Evolutionary conservation across 2,113 vertebrate genomes (phyloP).

Genomic region (Pimephales promelas): DNA sequence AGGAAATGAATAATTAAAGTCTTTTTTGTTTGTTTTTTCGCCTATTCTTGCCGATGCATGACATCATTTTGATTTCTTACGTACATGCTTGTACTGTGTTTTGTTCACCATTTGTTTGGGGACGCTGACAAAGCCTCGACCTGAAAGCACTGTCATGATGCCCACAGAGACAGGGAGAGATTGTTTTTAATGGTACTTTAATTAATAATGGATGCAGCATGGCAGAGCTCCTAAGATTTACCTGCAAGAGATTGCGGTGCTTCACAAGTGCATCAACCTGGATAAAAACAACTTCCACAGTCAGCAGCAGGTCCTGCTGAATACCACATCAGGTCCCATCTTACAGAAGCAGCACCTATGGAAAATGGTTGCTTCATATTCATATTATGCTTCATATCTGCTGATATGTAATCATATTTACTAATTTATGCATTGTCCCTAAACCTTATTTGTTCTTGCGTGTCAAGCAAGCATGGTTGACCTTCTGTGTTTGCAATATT

Average conservation of each 20-base stretch:
- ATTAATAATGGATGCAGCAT: constrained; percentile 51
- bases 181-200: constrained; percentile 33
- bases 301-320: constrained; percentile 7
- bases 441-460: background rate
- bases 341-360: background rate
- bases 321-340: background rate
- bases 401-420: background rate
- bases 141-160: constrained; percentile 16
- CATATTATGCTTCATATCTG: background rate
- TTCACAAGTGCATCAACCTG: constrained; percentile 24
- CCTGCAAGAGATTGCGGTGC: background rate
- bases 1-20: no score
- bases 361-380: background rate
- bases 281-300: constrained; percentile 7
- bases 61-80: no score
- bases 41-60: no score
- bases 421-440: background rate
- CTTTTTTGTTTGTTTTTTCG: no score
- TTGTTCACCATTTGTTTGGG: background rate
- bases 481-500: background rate
- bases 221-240: constrained; percentile 17
- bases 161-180: constrained; percentile 14
- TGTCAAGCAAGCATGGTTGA: background rate
- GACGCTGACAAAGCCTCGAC: background rate
- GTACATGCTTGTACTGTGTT: background rate